These are phyloP conservation scores for Hypolimnas misippus DNA, from an alignment of 2,888 invertebrate genomes.

Conservation along the genomic window DNA sequence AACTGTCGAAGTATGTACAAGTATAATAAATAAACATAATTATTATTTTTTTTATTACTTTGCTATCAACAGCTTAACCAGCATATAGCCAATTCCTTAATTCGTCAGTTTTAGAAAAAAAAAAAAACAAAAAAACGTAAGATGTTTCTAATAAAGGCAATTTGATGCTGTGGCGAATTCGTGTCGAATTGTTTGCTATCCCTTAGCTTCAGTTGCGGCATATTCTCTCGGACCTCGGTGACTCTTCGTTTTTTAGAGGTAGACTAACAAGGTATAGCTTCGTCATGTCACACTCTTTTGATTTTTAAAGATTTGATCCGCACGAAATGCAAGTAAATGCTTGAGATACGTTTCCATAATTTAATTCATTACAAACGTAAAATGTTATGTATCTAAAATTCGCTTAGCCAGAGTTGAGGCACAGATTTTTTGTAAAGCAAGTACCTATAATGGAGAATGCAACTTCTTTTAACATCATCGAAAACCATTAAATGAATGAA, in stretches of 20 bases:
- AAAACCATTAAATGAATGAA: no score
- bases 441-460: no score
- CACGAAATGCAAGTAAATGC: neutral
- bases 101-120: no score
- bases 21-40: no score
- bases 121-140: neutral
- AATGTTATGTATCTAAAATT: no score
- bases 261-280: neutral
- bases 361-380: neutral
- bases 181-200: conserved; percentile 25
- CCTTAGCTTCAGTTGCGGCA: conserved; percentile 24
- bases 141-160: conserved; percentile 10
- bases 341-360: neutral
- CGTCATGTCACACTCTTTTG: neutral
- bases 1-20: no score
- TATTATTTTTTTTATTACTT: no score
- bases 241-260: neutral
- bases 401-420: no score
- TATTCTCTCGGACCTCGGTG: conserved; percentile 14
- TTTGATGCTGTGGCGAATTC: conserved; percentile 16
- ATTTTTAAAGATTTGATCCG: neutral
- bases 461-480: no score
- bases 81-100: no score
- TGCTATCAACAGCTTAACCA: no score
- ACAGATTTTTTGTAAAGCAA: no score